These are phyloP conservation scores for Sesamia inferens DNA, from an alignment of 2,888 invertebrate genomes.

Conservation along the genomic window DNA sequence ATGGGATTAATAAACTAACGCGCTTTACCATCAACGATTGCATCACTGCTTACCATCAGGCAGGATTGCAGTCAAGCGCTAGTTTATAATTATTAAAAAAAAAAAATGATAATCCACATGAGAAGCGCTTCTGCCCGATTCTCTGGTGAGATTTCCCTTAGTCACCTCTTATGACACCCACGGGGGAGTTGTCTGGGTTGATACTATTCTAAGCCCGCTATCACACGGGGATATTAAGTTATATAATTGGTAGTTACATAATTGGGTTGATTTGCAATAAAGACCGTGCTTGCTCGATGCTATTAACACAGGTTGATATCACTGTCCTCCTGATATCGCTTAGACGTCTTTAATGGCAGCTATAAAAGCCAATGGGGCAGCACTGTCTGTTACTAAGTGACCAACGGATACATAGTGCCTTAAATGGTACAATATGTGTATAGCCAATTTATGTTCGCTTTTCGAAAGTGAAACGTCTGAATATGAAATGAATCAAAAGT, in stretches of 20 bases:
- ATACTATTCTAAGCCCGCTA: no score
- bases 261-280: slow-evolving; percentile 15
- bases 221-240: no score
- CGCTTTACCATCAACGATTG: no score
- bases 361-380: slow-evolving; percentile 23
- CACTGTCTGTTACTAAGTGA: slow-evolving; percentile 8
- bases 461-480: not conserved
- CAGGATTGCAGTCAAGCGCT: no score
- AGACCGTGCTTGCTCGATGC: slow-evolving; percentile 5
- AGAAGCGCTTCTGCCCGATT: no score
- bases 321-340: slow-evolving; percentile 20
- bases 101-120: no score
- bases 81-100: no score
- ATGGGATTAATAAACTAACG: no score
- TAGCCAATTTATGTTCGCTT: not conserved
- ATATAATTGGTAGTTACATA: not conserved
- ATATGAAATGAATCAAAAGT: not conserved
- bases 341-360: slow-evolving; percentile 12
- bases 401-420: not conserved
- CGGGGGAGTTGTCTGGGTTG: no score
- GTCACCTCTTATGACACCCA: no score
- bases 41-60: no score
- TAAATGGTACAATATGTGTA: not conserved
- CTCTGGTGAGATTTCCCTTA: no score
- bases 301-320: slow-evolving; percentile 19